Evolutionary conservation across 2,888 invertebrate species (phyloP), one percentile per base, ranked within the genome.

Genomic region (Sarcophaga variegata): DNA sequence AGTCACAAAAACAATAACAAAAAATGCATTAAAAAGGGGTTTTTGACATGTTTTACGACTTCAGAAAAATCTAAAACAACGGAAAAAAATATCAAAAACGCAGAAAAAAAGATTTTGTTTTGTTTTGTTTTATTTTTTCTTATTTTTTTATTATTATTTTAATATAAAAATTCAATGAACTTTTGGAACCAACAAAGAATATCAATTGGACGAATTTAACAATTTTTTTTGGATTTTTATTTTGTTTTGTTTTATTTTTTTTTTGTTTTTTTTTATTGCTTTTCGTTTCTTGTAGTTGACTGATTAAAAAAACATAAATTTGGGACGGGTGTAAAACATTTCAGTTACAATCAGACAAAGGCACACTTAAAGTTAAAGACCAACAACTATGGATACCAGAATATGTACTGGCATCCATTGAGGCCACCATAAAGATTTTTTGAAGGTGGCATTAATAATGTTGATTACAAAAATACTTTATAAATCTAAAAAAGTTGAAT

Each of bases 31-130:
- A 81, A 64, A 70, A 76, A 76, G 64, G 22, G 74, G 63, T 76
- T 85, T 83, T 87, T 87, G 85, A 80, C 82, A 83, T 83, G 75
- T 81, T 83, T 81, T 66, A 83, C 66, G 82, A 81, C 72, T 78
- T 77, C 77, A 83, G 81, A 85, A 86, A 71, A 75, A 74, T 82
- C 74, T 83, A 74, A 86, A 82, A 79, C 22, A 78, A 79, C 47
- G 82, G 78, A 78, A 47, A 63, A 75, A 70, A 83, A 79, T 79
- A 49, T 78, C 54, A 69, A 83, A 67, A 72, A 60, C 59, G 54
- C 59, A 83, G 77, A 85, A 27, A 71, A 67, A 60, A 75, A 71
- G 62, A 76, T 76, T 85, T 77, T 82, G 59, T 62, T 72, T 77
- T 82, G 59, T 62, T 72, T 14, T 22, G 22, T 22, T 22, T 22